phyloP scores from a whole-genome alignment of 2,888 invertebrate genomes.

The Anorthoa munda region DNA sequence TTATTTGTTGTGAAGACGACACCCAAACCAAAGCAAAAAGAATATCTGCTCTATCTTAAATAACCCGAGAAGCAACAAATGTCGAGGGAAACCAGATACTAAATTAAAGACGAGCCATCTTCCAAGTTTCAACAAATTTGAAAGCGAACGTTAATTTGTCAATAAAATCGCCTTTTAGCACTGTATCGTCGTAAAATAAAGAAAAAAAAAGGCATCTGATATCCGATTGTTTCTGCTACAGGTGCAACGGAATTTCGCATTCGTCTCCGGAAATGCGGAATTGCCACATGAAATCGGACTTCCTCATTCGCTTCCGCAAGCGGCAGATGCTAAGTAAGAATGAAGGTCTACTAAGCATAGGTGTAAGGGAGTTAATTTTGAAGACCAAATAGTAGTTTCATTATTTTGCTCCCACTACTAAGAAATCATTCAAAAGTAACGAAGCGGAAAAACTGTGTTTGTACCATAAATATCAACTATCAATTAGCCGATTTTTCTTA shows the following conservation, averaged over 20 bases:
- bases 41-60: conserved; percentile 8
- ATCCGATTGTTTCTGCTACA: conserved; percentile 22
- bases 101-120: conserved; percentile 25
- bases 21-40: conserved; percentile 24
- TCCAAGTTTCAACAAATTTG: conserved; percentile 45
- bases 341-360: too few relatives aligned
- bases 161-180: conserved; percentile 52
- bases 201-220: conserved; percentile 23
- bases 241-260: neutral
- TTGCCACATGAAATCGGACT: neutral
- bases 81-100: conserved; percentile 8
- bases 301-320: neutral
- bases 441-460: too few relatives aligned
- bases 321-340: too few relatives aligned
- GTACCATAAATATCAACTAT: too few relatives aligned
- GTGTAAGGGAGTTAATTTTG: too few relatives aligned
- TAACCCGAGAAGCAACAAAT: conserved; percentile 24
- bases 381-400: too few relatives aligned
- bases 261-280: neutral
- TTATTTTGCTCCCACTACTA: too few relatives aligned
- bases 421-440: too few relatives aligned
- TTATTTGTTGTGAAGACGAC: too few relatives aligned
- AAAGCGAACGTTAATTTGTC: conserved; percentile 53
- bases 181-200: conserved; percentile 21
- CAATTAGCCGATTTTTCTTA: too few relatives aligned